A percentile compares a stretch with the other conserved stretches of the same genome.
phyloP scores from a whole-genome alignment of 2,797 vertebrate genomes.

The Fratercula arctica region DNA sequence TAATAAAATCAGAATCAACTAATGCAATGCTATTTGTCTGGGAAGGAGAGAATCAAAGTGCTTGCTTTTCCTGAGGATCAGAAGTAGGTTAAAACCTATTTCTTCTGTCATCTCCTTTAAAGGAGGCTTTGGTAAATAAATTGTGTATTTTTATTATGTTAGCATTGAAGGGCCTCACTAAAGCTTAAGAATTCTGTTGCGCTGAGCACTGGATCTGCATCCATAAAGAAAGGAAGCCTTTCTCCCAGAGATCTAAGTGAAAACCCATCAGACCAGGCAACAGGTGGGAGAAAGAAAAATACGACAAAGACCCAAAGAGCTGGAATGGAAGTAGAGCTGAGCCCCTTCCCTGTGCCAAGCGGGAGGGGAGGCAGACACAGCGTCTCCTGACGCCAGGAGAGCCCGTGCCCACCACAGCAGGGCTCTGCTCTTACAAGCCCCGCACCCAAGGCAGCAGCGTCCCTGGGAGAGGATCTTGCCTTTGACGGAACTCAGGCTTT shows the following conservation, averaged over 20 bases:
- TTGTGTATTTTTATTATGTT: not conserved
- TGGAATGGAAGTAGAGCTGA: not conserved
- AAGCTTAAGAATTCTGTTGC: not conserved
- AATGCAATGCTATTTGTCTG: conserved; percentile 28
- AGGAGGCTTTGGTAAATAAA: conserved; percentile 33
- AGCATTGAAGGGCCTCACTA: not conserved
- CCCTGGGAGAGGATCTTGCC: not conserved
- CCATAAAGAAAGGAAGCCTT: not conserved
- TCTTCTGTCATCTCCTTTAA: not conserved
- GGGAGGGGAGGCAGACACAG: not conserved
- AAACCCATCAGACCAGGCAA: not conserved
- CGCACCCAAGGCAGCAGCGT: not conserved
- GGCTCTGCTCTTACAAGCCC: not conserved
- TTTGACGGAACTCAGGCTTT: not conserved
- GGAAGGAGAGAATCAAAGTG: conserved; percentile 18
- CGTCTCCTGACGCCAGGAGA: not conserved
- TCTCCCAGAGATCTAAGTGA: not conserved
- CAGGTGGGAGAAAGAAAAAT: not conserved
- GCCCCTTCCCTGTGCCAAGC: not conserved
- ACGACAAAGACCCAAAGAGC: not conserved
- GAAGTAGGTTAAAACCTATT: conserved; percentile 35
- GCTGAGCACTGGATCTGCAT: not conserved
- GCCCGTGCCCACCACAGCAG: not conserved
- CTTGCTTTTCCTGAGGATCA: not conserved
- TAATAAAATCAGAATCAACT: conserved; percentile 51